Percentiles rank a stretch among this genome's conserved stretches.
Conservation (phyloP, 1,140 invertebrate species). For the Drosophila auraria region DNA sequence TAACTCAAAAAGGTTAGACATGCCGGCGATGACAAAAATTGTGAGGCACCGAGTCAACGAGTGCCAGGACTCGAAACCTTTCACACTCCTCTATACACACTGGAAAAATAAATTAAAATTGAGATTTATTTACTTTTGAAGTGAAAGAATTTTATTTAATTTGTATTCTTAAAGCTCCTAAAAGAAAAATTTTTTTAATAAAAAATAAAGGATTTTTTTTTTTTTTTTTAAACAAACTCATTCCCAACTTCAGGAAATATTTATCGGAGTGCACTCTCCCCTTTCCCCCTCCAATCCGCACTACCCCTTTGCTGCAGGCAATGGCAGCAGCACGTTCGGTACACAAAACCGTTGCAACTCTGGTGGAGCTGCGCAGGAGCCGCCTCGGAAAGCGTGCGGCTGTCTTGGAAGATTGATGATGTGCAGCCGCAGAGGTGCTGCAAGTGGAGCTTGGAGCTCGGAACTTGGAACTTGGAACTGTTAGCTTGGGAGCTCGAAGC, state of each 20-base stretch:
- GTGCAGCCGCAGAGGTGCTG: constrained; percentile 66
- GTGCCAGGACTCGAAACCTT: constrained; percentile 22
- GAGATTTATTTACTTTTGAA: too few relatives aligned
- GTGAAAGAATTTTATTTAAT: too few relatives aligned
- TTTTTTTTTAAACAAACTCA: too few relatives aligned
- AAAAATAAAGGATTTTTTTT: too few relatives aligned
- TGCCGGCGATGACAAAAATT: constrained; percentile 73
- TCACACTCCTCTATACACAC: background rate
- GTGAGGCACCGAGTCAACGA: constrained; percentile 50
- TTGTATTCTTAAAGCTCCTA: background rate
- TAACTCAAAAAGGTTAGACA: constrained; percentile 71
- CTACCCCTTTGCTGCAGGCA: constrained; percentile 41
- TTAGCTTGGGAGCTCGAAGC: constrained; percentile 6
- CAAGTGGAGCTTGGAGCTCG: constrained; percentile 35
- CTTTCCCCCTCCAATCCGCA: background rate
- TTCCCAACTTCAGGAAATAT: background rate
- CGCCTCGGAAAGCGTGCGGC: constrained; percentile 40
- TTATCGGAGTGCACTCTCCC: background rate
- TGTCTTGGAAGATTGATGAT: constrained; percentile 83
- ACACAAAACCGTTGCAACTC: constrained; percentile 74
- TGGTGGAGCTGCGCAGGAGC: constrained; percentile 17
- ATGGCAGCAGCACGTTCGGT: constrained; percentile 71
- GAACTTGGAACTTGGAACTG: background rate
- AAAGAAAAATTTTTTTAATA: background rate
- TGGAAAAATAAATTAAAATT: background rate